Conservation (phyloP, 1,140 invertebrate genomes). For the Lepidostoma basale region DNA sequence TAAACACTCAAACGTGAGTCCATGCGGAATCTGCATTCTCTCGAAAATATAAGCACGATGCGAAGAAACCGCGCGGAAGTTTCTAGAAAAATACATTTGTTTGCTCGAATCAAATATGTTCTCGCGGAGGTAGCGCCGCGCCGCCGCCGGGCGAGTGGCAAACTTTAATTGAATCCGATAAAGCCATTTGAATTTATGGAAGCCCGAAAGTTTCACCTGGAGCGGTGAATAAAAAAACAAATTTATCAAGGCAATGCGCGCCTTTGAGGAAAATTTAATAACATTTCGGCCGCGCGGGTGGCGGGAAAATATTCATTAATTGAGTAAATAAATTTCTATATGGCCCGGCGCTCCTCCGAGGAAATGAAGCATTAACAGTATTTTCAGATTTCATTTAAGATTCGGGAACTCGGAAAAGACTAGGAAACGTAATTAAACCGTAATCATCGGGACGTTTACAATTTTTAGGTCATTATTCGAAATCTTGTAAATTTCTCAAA, state of each 20-base stretch:
- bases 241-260: slow-evolving; percentile 27
- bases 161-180: slow-evolving; percentile 32
- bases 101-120: slow-evolving; percentile 23
- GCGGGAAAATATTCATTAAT: slow-evolving; percentile 27
- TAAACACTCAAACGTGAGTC: too few relatives aligned
- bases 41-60: not conserved
- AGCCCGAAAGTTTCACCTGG: slow-evolving; percentile 26
- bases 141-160: not conserved
- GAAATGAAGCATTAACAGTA: slow-evolving; percentile 9
- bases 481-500: not conserved
- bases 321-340: slow-evolving; percentile 21
- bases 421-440: not conserved
- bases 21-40: too few relatives aligned
- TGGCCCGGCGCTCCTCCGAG: not conserved
- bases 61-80: not conserved
- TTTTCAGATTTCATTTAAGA: slow-evolving; percentile 8
- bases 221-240: slow-evolving; percentile 29
- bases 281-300: slow-evolving; percentile 8
- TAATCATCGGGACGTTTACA: not conserved
- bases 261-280: slow-evolving; percentile 28
- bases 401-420: not conserved
- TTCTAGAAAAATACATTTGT: slow-evolving; percentile 19
- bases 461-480: not conserved
- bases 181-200: slow-evolving; percentile 31
- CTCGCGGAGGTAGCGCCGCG: not conserved